Conservation (phyloP, 2,113 vertebrate species). For the Steatornis caripensis region DNA sequence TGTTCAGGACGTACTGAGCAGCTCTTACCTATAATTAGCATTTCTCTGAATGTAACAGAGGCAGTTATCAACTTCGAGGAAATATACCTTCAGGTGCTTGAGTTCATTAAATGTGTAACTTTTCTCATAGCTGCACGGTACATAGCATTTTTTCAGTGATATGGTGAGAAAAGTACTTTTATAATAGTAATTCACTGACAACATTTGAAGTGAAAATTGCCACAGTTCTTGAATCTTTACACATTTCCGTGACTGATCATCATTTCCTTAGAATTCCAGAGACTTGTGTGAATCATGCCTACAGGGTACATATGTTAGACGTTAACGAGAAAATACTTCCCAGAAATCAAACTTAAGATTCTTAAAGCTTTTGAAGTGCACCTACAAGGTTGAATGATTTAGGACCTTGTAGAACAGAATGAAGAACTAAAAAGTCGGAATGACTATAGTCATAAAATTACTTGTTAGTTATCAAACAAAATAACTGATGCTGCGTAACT, state of each 20-base stretch:
- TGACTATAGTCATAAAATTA: background rate
- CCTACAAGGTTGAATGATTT: slow-evolving; percentile 13
- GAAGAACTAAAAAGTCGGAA: background rate
- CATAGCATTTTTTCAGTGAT: slow-evolving; percentile 36
- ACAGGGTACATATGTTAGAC: slow-evolving; percentile 82
- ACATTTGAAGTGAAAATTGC: slow-evolving; percentile 81
- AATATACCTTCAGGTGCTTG: slow-evolving; percentile 69
- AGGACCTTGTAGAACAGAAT: background rate
- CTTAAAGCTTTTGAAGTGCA: slow-evolving; percentile 39
- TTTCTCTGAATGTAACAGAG: slow-evolving; percentile 29
- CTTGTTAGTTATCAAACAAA: background rate
- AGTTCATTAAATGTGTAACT: slow-evolving; percentile 88
- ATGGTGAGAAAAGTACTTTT: slow-evolving; percentile 75
- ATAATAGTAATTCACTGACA: slow-evolving; percentile 72
- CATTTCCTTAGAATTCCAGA: slow-evolving; percentile 78
- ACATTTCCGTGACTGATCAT: slow-evolving; percentile 77
- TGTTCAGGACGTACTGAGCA: background rate
- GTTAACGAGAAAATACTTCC: slow-evolving; percentile 81
- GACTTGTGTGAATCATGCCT: slow-evolving; percentile 81
- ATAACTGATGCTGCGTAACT: background rate
- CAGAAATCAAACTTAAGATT: slow-evolving; percentile 70
- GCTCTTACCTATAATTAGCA: background rate
- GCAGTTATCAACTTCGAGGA: slow-evolving; percentile 60
- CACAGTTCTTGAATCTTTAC: slow-evolving; percentile 78
- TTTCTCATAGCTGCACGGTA: slow-evolving; percentile 60